Evolutionary conservation across 2,888 invertebrate species (phyloP).

Genomic region (Cryptocheilus praepositus): DNA sequence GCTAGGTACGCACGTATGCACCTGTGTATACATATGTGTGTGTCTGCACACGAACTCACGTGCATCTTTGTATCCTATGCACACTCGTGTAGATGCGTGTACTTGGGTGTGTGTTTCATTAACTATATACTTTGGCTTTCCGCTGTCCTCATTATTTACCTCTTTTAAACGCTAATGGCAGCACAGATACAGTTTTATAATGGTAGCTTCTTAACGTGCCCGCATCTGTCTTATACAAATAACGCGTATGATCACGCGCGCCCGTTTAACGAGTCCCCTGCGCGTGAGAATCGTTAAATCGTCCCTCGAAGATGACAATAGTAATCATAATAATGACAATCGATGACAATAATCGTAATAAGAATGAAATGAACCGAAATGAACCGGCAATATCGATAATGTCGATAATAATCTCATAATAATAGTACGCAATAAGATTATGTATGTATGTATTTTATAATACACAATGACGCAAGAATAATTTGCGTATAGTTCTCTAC

Average conservation of each 20-base stretch:
- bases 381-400: too few relatives aligned
- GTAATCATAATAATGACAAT: slow-evolving; percentile 2
- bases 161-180: slow-evolving; percentile 66
- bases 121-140: slow-evolving; percentile 63
- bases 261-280: slow-evolving; percentile 21
- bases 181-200: slow-evolving; percentile 57
- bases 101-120: slow-evolving; percentile 31
- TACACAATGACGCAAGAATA: slow-evolving; percentile 50
- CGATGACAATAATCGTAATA: background rate
- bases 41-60: slow-evolving; percentile 9
- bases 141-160: slow-evolving; percentile 45
- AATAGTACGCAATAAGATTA: slow-evolving; percentile 24
- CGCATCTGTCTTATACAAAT: slow-evolving; percentile 33
- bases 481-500: slow-evolving; percentile 45
- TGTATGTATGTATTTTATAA: slow-evolving; percentile 51
- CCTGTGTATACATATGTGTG: slow-evolving; percentile 23
- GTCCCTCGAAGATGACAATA: slow-evolving; percentile 6
- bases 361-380: too few relatives aligned
- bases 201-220: slow-evolving; percentile 42
- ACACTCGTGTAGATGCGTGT: background rate
- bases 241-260: slow-evolving; percentile 33
- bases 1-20: slow-evolving; percentile 15
- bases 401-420: too few relatives aligned
- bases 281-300: slow-evolving; percentile 26
- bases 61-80: background rate